Conservation (phyloP, 2,797 vertebrate species). For the Anas bahamensis region DNA sequence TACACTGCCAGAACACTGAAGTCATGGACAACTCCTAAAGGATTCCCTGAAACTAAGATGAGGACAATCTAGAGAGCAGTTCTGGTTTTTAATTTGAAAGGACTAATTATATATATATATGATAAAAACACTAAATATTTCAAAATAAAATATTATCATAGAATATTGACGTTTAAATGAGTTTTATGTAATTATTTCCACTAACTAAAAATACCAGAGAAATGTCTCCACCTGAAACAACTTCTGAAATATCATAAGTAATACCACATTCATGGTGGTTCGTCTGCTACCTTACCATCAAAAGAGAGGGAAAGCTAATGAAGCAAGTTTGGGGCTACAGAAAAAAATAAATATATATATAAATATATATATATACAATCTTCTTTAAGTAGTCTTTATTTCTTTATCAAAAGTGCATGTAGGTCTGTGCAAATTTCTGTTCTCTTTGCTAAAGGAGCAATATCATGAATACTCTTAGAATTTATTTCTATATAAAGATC, state of each 20-base stretch:
- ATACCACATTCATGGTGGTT: not conserved
- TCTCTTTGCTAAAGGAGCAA: conserved; percentile 27
- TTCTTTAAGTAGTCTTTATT: not conserved
- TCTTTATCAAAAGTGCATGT: conserved; percentile 25
- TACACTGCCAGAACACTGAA: not conserved
- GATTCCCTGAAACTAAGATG: not conserved
- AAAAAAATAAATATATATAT: not conserved
- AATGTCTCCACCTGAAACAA: conserved; percentile 30
- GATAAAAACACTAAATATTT: not conserved
- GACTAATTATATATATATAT: not conserved
- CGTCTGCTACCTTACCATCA: not conserved
- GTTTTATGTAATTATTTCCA: conserved; percentile 11
- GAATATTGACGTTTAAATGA: conserved; percentile 59
- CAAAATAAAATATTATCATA: not conserved
- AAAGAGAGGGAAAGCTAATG: not conserved
- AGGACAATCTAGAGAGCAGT: not conserved
- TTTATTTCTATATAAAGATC: conserved; percentile 57
- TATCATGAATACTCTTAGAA: not conserved
- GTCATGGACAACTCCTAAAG: not conserved
- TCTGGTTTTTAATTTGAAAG: not conserved
- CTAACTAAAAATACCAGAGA: conserved; percentile 24
- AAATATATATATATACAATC: no score
- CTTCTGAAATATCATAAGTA: conserved; percentile 57
- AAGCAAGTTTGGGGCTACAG: not conserved
- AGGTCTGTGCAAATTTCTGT: not conserved